Base-by-base conservation (phyloP, 2,888 invertebrate species). In the Drosophila atroscutellata region DNA sequence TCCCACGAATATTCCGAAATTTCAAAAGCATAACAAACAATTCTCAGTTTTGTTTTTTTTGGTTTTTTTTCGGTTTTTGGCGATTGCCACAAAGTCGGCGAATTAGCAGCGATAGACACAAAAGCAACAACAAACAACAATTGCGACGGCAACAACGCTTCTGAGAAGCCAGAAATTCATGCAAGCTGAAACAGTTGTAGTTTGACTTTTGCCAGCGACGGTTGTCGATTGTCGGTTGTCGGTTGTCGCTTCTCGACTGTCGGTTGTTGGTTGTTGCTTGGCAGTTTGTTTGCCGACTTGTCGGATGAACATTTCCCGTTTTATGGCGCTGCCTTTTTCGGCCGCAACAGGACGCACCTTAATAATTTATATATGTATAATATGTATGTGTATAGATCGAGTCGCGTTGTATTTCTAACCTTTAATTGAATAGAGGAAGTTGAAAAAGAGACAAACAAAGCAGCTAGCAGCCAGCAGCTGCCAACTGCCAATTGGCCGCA, bases 301-400 rank as follows among this genome's bases (percentile, higher is more conserved):
- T 73, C 59, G 66, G 75, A 66, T 77, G 75, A 69, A 66, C 72
- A 60, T 72, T 76, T 56, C 49, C 54, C 54, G 54, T 78, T 73
- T 73, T 68, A 66, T 60, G 76, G 49, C 68, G 63, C 37, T 77
- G 78, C 86, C 88, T 65, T 84, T 70, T 84, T 84, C 37, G 83
- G 83, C 68, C 72, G 76, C 76, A 77, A 60, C 73, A 81, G 86
- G 91, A 89, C 91, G 90, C 89, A 90, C 89, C 89, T 90, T 83
- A 81, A 88, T 81, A 66, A 3, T 24, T 7, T 28, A n/a, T 26
- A 51, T 65, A 30, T 51, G 34, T 50, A 50, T 32, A 37, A 30
- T 18, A 59, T 36, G 24, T 34, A 30, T 39, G 18, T n/a, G n/a
- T 36, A 20, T 37, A 55, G 60, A 30, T 49, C 36, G 72, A 52